Base-by-base conservation (phyloP, 2,888 invertebrate species). In the Diaperis boleti region DNA sequence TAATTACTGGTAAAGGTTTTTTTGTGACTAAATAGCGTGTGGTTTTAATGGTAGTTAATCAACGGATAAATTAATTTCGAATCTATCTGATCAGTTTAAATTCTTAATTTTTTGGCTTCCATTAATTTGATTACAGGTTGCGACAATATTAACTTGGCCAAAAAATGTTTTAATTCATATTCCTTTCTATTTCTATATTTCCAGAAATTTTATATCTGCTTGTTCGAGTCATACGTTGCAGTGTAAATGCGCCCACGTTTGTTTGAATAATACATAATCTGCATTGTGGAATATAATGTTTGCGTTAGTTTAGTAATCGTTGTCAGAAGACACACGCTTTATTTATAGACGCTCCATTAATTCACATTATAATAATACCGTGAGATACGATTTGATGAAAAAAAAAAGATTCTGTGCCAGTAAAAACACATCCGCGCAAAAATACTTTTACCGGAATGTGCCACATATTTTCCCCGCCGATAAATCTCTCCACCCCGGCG, bases 401-500 rank as follows among this genome's bases (percentile, higher is more conserved):
- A 35, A 22, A 26, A 52, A 37, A 22, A 14, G 20, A 14, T 52
- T 37, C 17, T 17, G 42, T 15, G 37, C 44, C 54, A 26, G 41
- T 42, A 42, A 42, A 42, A 42, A 20, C 41, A 42, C 13, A 20
- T n/a, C 29, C 7, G 11, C 14, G 22, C 35, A 13, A 54, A 41
- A 41, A 39, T 29, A 47, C 33, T 59, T 56, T 59, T 55, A 18
- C 33, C 33, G 17, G 50, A 49, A 20, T 37, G 29, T 47, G 33
- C 55, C 50, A 50, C 62, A 62, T 62, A 62, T 55, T 62, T 55
- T 55, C 47, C 31, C 45, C 41, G 20, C 56, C 56, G 29, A 62
- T 62, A 56, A 62, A 56, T 62, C 56, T 56, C 15, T 42, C 49
- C 56, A 62, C 56, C 62, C 29, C 56, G 49, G 56, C 59, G 62